Evolutionary conservation across 1,140 invertebrate genomes (phyloP), one percentile per base, ranked within the genome.

Genomic region (Drosophila burlai): DNA sequence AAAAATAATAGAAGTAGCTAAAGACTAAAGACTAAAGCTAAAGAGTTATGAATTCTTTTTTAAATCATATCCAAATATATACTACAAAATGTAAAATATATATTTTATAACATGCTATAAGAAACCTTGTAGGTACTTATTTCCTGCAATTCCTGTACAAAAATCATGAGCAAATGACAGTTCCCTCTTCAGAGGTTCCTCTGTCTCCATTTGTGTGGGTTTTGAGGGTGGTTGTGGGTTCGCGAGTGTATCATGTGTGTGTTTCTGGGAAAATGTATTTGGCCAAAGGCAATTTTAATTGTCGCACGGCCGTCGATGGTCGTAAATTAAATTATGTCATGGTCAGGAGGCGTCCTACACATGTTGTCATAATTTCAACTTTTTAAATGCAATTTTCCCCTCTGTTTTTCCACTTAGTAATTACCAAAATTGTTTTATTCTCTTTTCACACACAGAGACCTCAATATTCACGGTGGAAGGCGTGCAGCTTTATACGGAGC

Each of bases 401-500:
- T 3, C 0, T 29, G n/a, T 50, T 62, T 54, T 79, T 50, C 10
- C 10, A 36, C 46, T 52, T 58, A 76, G 18, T 67, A 76, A 67
- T 60, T 47, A 38, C 15, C 4, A 26, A 16, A 15, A 38, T 18
- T 5, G 7, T 16, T 57, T 11, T 63, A 2, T 16, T 57, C 10
- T 43, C 24, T 71, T 9, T 59, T 60, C 29, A 24, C 43, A 96
- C 49, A 10, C 95, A 99, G 98, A 97, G 94, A 95, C 97, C 86
- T 98, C 97, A 84, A 98, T 98, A 94, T 98, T 98, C 94, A 97
- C 96, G 85, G 97, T 98, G 92, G 97, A 98, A 94, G 97, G 97
- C 81, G 95, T 98, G 61, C 95, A 95, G 92, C 93, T 97, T 82
- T 95, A 96, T 91, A 95, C 96, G 42, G 97, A 97, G 93, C 94